Evolutionary conservation across 2,888 invertebrate genomes (phyloP).

Genomic region (Heliconius erato): DNA sequence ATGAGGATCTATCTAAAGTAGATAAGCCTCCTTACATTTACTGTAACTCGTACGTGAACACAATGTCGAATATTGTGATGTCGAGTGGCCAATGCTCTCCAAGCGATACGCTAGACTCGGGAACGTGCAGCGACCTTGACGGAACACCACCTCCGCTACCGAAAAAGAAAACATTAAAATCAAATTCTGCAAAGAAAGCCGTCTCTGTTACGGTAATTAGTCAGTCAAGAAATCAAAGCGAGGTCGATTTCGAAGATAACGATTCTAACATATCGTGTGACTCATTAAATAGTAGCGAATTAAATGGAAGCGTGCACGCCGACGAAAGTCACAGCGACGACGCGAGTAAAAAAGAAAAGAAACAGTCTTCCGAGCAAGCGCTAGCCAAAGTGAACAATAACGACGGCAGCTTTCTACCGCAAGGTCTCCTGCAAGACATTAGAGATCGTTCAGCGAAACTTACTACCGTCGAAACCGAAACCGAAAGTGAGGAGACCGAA

Average conservation of each 20-base stretch:
- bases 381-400: slow-evolving; percentile 71
- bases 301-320: slow-evolving; percentile 83
- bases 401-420: slow-evolving; percentile 86
- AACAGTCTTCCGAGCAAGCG: slow-evolving; percentile 68
- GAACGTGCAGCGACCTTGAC: slow-evolving; percentile 94
- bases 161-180: slow-evolving; percentile 87
- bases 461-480: slow-evolving; percentile 79
- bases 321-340: slow-evolving; percentile 81
- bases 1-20: slow-evolving; percentile 77
- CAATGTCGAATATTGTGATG: slow-evolving; percentile 86
- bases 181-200: slow-evolving; percentile 79
- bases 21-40: slow-evolving; percentile 86
- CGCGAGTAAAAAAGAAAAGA: slow-evolving; percentile 75
- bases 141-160: slow-evolving; percentile 89
- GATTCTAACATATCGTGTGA: slow-evolving; percentile 93
- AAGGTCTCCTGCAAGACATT: slow-evolving; percentile 89
- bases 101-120: slow-evolving; percentile 93
- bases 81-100: slow-evolving; percentile 94
- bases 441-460: slow-evolving; percentile 87
- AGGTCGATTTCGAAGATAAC: slow-evolving; percentile 90
- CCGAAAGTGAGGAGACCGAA: slow-evolving; percentile 75
- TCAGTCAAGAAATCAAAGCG: slow-evolving; percentile 86
- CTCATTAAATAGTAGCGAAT: slow-evolving; percentile 91
- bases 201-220: slow-evolving; percentile 86
- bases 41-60: slow-evolving; percentile 86